These are phyloP conservation scores for Trimorus sp. DNA, from an alignment of 2,888 invertebrate genomes.

Conservation along the genomic window DNA sequence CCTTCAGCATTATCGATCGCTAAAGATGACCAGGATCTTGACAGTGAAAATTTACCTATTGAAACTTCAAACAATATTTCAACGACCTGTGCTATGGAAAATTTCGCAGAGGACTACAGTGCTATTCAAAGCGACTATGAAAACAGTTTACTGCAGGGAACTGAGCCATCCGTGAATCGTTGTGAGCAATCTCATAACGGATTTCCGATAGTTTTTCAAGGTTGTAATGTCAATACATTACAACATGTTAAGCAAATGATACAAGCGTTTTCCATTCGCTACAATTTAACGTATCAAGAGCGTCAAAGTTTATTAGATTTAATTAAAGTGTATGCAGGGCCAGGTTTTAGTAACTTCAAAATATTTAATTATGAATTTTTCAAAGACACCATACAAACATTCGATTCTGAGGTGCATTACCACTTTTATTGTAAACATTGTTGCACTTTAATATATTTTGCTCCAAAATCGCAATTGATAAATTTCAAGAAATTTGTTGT, in stretches of 20 bases:
- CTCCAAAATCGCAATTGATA: slow-evolving; percentile 4
- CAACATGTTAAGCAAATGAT: slow-evolving; percentile 1
- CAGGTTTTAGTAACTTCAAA: slow-evolving; percentile 10
- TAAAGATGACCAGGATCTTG: no score
- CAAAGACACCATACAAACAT: not conserved
- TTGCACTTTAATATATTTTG: not conserved
- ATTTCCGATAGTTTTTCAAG: no score
- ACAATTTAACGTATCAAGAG: slow-evolving; percentile 4
- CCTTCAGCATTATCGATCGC: no score
- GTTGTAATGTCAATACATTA: not conserved
- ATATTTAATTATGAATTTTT: not conserved
- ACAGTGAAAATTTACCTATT: no score
- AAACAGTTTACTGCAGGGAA: no score
- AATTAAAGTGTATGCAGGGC: slow-evolving; percentile 13
- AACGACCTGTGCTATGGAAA: no score
- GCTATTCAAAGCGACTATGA: no score
- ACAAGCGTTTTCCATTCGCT: slow-evolving; percentile 1
- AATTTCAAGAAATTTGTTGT: not conserved
- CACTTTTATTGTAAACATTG: slow-evolving; percentile 9
- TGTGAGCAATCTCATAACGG: no score
- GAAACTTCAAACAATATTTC: no score
- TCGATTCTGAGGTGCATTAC: not conserved
- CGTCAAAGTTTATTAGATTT: not conserved
- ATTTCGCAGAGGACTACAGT: no score
- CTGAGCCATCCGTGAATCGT: no score